Conservation (phyloP, 1,140 invertebrate species). For the Hyphantria cunea region DNA sequence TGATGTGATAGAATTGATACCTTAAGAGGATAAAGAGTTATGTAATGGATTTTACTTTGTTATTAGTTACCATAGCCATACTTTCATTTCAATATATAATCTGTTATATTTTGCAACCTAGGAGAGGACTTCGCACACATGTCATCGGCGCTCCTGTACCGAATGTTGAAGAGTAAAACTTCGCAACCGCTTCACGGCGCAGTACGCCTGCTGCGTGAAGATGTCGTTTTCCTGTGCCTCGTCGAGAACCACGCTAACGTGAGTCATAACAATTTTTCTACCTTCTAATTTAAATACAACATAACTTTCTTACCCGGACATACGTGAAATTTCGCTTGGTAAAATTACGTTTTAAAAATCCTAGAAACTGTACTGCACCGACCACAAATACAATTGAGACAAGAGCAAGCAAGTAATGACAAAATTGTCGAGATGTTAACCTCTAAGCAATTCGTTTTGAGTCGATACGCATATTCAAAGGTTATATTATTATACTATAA, state of each 20-base stretch:
- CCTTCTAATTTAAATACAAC: not conserved
- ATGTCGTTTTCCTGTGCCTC: conserved; percentile 96
- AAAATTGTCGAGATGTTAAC: too few species aligned
- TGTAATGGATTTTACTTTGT: not conserved
- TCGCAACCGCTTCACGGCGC: conserved; percentile 94
- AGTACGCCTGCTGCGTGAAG: conserved; percentile 92
- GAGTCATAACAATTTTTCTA: conserved; percentile 64
- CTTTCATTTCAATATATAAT: not conserved
- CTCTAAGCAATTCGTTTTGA: too few species aligned
- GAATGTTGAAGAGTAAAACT: conserved; percentile 95
- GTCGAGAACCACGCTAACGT: conserved; percentile 95
- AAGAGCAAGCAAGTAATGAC: too few species aligned
- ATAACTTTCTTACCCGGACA: too few species aligned
- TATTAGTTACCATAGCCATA: not conserved
- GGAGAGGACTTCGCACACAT: conserved; percentile 95
- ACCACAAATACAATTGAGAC: too few species aligned
- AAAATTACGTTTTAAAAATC: too few species aligned
- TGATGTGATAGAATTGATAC: too few species aligned
- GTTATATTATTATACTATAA: too few species aligned
- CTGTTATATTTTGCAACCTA: conserved; percentile 34
- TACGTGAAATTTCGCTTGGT: too few species aligned
- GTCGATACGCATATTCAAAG: too few species aligned
- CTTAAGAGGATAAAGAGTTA: too few species aligned
- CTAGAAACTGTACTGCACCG: too few species aligned
- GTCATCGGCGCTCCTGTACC: conserved; percentile 93